Conservation (phyloP, 2,888 invertebrate species). For the Athalia cordata region DNA sequence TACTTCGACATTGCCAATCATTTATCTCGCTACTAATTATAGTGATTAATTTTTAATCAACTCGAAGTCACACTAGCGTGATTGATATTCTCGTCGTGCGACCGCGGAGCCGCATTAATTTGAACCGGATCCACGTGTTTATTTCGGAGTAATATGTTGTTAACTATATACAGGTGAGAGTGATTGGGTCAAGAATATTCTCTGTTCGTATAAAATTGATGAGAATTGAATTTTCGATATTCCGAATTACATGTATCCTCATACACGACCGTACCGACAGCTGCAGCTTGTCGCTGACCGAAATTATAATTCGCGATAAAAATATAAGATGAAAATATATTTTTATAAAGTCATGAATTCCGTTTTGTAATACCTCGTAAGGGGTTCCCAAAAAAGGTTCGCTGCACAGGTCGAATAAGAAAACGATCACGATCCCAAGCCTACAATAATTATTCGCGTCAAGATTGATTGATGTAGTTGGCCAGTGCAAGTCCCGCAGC, state of each 20-base stretch:
- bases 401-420: slow-evolving; percentile 43
- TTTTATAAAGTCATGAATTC: slow-evolving; percentile 40
- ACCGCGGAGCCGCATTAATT: slow-evolving; percentile 20
- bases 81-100: slow-evolving; percentile 26
- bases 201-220: neutral
- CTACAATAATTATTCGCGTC: slow-evolving; percentile 46
- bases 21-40: slow-evolving; percentile 33
- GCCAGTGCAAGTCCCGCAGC: slow-evolving; percentile 20
- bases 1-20: neutral
- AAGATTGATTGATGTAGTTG: slow-evolving; percentile 46
- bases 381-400: slow-evolving; percentile 51
- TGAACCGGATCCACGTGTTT: slow-evolving; percentile 18
- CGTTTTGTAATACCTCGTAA: slow-evolving; percentile 41
- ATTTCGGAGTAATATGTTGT: neutral
- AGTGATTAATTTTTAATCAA: slow-evolving; percentile 31
- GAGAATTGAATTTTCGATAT: neutral
- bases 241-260: neutral
- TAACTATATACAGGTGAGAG: no score
- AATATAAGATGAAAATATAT: slow-evolving; percentile 10
- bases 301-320: slow-evolving; percentile 1
- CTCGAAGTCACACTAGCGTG: slow-evolving; percentile 25
- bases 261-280: no score
- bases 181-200: no score
- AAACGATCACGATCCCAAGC: slow-evolving; percentile 41
- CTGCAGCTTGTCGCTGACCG: neutral